Evolutionary conservation across 2,888 invertebrate species (phyloP).

Genomic region (Endomychus coccineus): DNA sequence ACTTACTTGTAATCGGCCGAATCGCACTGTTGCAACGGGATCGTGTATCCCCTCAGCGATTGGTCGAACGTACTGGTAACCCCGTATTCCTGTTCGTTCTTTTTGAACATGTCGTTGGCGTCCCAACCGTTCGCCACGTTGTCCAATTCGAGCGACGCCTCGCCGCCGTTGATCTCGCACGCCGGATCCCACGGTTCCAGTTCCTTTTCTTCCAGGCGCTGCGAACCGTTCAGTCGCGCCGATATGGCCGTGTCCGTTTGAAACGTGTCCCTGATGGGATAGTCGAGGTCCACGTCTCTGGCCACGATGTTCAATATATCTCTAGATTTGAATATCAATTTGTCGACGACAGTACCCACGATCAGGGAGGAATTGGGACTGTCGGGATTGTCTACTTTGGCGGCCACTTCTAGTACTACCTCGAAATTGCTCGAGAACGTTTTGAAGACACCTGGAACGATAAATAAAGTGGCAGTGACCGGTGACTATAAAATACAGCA

Average conservation of each 20-base stretch:
- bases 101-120: constrained; percentile 92
- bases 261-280: constrained; percentile 80
- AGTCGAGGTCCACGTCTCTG: constrained; percentile 80
- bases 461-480: too few relatives aligned
- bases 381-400: constrained; percentile 66
- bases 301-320: constrained; percentile 80
- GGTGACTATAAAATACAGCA: too few relatives aligned
- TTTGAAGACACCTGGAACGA: constrained; percentile 56
- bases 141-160: constrained; percentile 61
- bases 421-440: constrained; percentile 87
- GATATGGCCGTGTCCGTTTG: constrained; percentile 86
- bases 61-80: constrained; percentile 90
- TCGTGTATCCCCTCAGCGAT: constrained; percentile 85
- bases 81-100: constrained; percentile 86
- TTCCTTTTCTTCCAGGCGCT: constrained; percentile 61
- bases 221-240: constrained; percentile 50
- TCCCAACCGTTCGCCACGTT: constrained; percentile 90
- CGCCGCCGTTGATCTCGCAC: constrained; percentile 46
- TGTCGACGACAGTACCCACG: constrained; percentile 66
- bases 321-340: constrained; percentile 73
- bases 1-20: constrained; percentile 74
- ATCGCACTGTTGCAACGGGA: constrained; percentile 76
- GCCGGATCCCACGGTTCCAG: constrained; percentile 78
- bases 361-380: constrained; percentile 45
- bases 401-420: constrained; percentile 78